These are phyloP conservation scores for Heterocephalus glaber DNA, from an alignment of 2,113 vertebrate genomes.

Conservation along the genomic window DNA sequence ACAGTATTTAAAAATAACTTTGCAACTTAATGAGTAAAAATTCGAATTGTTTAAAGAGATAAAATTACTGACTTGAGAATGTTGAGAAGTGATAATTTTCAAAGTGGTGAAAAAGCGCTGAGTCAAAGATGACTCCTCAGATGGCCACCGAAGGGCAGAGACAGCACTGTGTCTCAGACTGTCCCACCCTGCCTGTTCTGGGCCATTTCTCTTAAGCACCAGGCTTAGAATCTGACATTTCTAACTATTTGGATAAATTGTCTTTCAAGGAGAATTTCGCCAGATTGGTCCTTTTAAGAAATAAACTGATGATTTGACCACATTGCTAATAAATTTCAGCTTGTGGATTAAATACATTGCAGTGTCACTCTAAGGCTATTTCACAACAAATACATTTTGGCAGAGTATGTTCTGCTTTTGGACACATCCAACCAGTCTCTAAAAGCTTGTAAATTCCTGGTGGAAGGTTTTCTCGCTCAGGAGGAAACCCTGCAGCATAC, in stretches of 20 bases:
- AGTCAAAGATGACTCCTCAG: constrained; percentile 31
- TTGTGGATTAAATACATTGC: constrained; percentile 8
- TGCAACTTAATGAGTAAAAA: constrained; percentile 32
- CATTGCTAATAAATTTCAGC: constrained; percentile 52
- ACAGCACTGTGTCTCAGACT: neutral
- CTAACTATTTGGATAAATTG: neutral
- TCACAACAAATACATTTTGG: constrained; percentile 44
- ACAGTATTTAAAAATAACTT: constrained; percentile 12
- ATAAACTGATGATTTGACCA: constrained; percentile 28
- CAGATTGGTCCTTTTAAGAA: constrained; percentile 44
- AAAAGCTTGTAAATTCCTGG: neutral
- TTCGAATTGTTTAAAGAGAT: constrained; percentile 19
- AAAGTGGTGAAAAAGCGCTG: constrained; percentile 47
- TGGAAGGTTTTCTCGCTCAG: constrained; percentile 26
- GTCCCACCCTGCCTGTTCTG: neutral
- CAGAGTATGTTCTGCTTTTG: constrained; percentile 23
- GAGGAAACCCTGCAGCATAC: constrained; percentile 27
- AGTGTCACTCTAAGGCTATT: constrained; percentile 20
- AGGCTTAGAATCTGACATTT: neutral
- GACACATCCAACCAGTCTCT: constrained; percentile 14
- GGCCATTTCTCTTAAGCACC: neutral
- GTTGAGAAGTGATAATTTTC: constrained; percentile 51
- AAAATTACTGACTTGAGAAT: constrained; percentile 48
- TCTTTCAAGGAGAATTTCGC: constrained; percentile 31
- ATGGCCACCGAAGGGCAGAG: neutral